Conservation (phyloP, 2,113 vertebrate species). For the Chroicocephalus ridibundus region DNA sequence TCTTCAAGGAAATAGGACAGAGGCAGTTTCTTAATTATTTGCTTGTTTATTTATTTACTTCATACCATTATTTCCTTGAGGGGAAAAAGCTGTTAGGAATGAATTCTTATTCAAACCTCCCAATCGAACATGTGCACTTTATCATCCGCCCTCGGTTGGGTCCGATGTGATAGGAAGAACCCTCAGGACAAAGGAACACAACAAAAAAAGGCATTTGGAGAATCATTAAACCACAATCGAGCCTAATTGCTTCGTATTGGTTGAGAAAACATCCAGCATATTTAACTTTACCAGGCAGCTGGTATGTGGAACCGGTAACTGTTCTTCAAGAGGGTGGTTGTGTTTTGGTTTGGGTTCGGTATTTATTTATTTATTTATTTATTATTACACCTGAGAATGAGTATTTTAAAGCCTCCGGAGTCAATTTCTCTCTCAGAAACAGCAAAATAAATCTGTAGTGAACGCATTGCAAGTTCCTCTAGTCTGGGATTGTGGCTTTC, state of each 20-base stretch:
- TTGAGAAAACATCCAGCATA: not conserved
- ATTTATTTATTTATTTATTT: not conserved
- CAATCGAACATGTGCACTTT: not conserved
- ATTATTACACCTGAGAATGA: not conserved
- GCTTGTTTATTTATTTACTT: not conserved
- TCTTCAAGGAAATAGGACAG: not conserved
- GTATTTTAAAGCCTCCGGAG: not conserved
- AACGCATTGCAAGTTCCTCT: not conserved
- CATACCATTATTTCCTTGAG: not conserved
- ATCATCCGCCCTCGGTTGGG: not conserved
- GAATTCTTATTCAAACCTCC: slow-evolving; percentile 26
- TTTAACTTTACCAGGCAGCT: not conserved
- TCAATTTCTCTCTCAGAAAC: not conserved
- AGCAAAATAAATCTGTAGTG: not conserved
- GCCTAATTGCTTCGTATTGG: not conserved
- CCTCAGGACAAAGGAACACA: slow-evolving; percentile 28
- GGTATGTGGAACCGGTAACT: not conserved
- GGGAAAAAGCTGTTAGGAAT: not conserved
- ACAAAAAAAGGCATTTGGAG: slow-evolving; percentile 39
- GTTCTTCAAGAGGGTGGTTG: not conserved
- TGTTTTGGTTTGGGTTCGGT: not conserved
- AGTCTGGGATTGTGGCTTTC: not conserved
- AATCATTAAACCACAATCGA: slow-evolving; percentile 41
- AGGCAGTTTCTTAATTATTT: not conserved
- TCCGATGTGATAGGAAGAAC: not conserved